phyloP scores from a whole-genome alignment of 1,140 invertebrate genomes.

The Diabrotica virgifera region DNA sequence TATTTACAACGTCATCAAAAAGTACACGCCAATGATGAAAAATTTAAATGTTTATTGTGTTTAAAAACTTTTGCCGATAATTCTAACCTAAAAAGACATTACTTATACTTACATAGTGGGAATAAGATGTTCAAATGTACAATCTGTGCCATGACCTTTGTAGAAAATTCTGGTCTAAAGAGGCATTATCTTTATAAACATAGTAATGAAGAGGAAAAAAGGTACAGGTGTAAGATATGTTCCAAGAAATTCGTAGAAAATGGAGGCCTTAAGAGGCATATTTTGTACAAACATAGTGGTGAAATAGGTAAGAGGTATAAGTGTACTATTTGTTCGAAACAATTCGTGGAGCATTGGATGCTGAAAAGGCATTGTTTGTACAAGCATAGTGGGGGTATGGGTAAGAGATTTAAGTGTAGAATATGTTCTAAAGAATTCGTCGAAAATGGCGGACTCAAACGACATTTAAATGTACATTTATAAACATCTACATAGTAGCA shows the following conservation, averaged over 20 bases:
- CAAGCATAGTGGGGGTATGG: conserved; percentile 1
- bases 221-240: neutral
- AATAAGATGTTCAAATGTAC: conserved; percentile 2
- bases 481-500: neutral
- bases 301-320: conserved; percentile 2
- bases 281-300: conserved; percentile 2
- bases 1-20: conserved; percentile 2
- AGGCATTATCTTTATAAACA: neutral
- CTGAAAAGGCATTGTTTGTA: neutral
- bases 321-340: neutral
- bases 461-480: conserved; percentile 3
- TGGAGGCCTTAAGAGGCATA: neutral
- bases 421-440: neutral
- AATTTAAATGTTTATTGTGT: neutral
- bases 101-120: neutral
- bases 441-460: neutral
- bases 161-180: neutral
- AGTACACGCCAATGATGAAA: neutral
- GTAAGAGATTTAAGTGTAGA: neutral
- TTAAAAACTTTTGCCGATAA: neutral
- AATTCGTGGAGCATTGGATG: neutral
- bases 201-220: neutral
- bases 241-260: neutral
- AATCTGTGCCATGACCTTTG: neutral
- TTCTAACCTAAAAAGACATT: conserved; percentile 3